These are phyloP conservation scores for Physocephala rufipes DNA, from an alignment of 2,888 invertebrate genomes.

Conservation along the genomic window DNA sequence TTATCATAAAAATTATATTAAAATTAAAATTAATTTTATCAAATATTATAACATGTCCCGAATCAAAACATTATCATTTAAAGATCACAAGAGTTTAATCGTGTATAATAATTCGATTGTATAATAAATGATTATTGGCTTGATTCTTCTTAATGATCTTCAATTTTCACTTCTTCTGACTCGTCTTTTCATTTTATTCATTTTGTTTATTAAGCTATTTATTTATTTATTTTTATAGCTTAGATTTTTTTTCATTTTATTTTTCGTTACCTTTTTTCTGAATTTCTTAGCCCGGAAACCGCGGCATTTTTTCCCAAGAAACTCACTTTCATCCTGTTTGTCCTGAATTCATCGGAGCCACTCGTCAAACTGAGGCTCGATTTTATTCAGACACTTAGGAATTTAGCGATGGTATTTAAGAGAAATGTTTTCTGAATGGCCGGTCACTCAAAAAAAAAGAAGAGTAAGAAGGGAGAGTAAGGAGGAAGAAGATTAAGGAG, in stretches of 20 bases:
- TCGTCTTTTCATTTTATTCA: background rate
- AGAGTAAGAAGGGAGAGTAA: no score
- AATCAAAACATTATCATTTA: no score
- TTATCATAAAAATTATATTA: no score
- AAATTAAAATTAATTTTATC: no score
- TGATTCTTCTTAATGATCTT: background rate
- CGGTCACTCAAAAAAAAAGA: background rate
- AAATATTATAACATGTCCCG: no score
- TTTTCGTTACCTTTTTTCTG: conserved; percentile 1
- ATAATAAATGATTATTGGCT: background rate
- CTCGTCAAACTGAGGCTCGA: background rate
- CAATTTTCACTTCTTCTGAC: no score
- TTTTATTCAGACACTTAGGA: conserved; percentile 11
- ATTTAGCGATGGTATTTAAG: conserved; percentile 23
- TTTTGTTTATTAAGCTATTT: background rate
- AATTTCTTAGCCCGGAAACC: no score
- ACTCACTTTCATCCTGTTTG: conserved; percentile 19
- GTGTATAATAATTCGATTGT: background rate
- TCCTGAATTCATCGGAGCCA: background rate
- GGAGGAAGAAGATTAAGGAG: background rate
- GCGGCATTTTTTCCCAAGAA: conserved; percentile 25
- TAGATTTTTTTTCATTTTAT: conserved; percentile 15
- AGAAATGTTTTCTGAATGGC: background rate
- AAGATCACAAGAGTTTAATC: no score
- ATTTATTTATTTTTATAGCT: conserved; percentile 17